Percentiles rank a stretch among this genome's conserved stretches.
phyloP scores from a whole-genome alignment of 2,113 vertebrate species.

The Chiloscyllium plagiosum region DNA sequence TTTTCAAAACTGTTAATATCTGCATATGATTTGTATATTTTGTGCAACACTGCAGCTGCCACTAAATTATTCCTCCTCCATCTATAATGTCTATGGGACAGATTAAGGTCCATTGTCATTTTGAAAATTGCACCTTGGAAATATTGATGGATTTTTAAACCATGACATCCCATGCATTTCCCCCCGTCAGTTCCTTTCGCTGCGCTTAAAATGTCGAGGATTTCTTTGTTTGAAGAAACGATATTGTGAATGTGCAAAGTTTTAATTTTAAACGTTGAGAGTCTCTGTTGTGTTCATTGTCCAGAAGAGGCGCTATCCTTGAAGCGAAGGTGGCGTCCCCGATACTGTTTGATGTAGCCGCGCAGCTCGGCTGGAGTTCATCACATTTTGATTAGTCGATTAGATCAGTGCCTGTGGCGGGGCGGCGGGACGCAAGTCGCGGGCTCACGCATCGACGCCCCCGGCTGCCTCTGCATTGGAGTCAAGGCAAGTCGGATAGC shows the following conservation, averaged over 20 bases:
- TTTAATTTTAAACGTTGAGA: not conserved
- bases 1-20: not conserved
- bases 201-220: not conserved
- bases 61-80: not conserved
- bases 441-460: conserved; percentile 17
- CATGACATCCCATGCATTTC: not conserved
- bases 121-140: not conserved
- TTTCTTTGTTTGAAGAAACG: too few relatives aligned
- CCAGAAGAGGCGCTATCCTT: not conserved
- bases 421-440: conserved; percentile 1
- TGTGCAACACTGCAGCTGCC: too few relatives aligned
- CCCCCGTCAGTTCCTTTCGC: not conserved
- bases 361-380: not conserved
- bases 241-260: not conserved
- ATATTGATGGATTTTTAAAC: too few relatives aligned
- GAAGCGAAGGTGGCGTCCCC: not conserved
- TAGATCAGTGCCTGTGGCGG: not conserved
- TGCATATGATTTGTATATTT: not conserved
- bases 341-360: conserved; percentile 12
- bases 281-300: not conserved
- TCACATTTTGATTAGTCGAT: conserved; percentile 26
- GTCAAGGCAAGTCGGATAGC: not conserved
- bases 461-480: conserved; percentile 9
- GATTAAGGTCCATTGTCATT: not conserved
- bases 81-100: not conserved